These are phyloP conservation scores for Micrasema minimum DNA, from an alignment of 1,140 invertebrate genomes.

Conservation along the genomic window DNA sequence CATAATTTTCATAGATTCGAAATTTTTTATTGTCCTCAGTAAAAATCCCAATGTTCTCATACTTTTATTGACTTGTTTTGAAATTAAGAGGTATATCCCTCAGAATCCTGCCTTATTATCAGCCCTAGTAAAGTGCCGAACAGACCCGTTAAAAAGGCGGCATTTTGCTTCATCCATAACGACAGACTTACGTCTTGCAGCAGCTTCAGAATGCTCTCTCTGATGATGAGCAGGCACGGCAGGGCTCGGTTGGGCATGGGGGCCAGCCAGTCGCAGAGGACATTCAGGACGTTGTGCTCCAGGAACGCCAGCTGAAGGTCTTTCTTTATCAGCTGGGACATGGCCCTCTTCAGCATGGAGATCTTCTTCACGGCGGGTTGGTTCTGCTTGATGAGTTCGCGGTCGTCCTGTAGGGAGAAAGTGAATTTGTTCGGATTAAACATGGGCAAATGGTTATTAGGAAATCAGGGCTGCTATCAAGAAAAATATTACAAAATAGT, in stretches of 20 bases:
- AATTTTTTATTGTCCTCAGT: too few relatives aligned
- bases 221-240: slow-evolving; percentile 89
- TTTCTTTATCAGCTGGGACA: slow-evolving; percentile 93
- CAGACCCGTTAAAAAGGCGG: too few relatives aligned
- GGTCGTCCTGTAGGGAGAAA: slow-evolving; percentile 77
- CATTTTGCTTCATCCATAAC: too few relatives aligned
- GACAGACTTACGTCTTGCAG: slow-evolving; percentile 83
- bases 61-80: too few relatives aligned
- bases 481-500: neutral
- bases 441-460: too few relatives aligned
- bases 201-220: slow-evolving; percentile 89
- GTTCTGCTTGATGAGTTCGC: slow-evolving; percentile 83
- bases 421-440: too few relatives aligned
- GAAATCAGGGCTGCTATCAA: too few relatives aligned
- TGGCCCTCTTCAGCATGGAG: slow-evolving; percentile 85
- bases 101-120: too few relatives aligned
- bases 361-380: slow-evolving; percentile 93
- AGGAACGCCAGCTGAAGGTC: slow-evolving; percentile 95
- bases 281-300: slow-evolving; percentile 92
- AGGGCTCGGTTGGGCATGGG: slow-evolving; percentile 97
- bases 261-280: slow-evolving; percentile 97
- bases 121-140: too few relatives aligned
- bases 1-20: too few relatives aligned
- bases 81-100: too few relatives aligned
- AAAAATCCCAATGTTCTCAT: too few relatives aligned